Percentiles rank a stretch among this genome's conserved stretches.
These are phyloP conservation scores for Vireo altiloquus DNA, from an alignment of 2,113 vertebrate genomes.

Conservation along the genomic window DNA sequence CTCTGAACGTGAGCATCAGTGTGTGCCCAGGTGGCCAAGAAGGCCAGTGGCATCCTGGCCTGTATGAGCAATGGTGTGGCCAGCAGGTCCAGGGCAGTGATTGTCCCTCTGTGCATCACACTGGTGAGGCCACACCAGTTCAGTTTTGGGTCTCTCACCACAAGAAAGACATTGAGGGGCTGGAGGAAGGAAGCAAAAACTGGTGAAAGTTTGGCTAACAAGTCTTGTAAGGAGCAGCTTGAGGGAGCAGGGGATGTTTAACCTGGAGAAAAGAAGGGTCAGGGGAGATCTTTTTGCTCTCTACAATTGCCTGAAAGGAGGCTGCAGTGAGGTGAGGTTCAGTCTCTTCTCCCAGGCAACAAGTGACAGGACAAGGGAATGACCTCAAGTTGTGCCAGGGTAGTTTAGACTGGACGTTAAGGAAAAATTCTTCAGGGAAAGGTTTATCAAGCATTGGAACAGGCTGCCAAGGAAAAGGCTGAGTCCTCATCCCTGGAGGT, in stretches of 20 bases:
- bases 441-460: neutral
- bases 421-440: neutral
- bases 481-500: neutral
- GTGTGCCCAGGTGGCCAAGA: neutral
- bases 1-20: rapidly evolving
- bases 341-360: neutral
- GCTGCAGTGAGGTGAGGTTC: neutral
- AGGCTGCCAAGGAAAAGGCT: neutral
- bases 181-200: neutral
- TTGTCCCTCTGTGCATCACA: rapidly evolving
- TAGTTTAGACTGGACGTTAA: neutral
- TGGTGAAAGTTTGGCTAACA: neutral
- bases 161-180: neutral
- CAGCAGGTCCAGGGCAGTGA: neutral
- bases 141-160: neutral
- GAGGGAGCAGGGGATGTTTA: neutral
- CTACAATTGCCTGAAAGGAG: neutral
- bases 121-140: neutral
- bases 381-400: neutral
- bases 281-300: neutral
- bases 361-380: neutral
- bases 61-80: neutral
- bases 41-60: neutral
- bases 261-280: neutral
- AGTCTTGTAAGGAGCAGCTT: neutral